Conservation (phyloP, 2,797 vertebrate species). For the Cichlasoma orientale region DNA sequence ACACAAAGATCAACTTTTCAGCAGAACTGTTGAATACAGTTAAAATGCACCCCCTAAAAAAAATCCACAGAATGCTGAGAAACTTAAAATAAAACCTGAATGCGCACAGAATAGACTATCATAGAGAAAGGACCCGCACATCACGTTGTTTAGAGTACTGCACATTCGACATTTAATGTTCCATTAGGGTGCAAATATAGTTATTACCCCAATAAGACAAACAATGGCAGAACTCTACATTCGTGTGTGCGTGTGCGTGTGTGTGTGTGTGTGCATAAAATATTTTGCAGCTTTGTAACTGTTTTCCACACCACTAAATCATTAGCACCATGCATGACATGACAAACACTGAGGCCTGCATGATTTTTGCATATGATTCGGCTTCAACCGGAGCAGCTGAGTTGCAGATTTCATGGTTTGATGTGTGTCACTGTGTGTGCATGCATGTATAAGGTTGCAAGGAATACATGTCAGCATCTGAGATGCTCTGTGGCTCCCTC, state of each 20-base stretch:
- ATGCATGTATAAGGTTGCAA: conserved; percentile 14
- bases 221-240: not conserved
- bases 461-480: conserved; percentile 43
- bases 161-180: not conserved
- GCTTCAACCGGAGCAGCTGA: conserved; percentile 12
- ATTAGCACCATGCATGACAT: conserved; percentile 29
- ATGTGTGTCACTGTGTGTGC: conserved; percentile 5
- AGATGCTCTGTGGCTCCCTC: conserved; percentile 37
- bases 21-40: conserved; percentile 3
- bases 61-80: not conserved
- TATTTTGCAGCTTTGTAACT: conserved; percentile 3
- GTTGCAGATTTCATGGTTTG: conserved; percentile 32
- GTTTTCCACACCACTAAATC: conserved; percentile 18
- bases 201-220: not conserved
- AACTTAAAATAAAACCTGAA: not conserved
- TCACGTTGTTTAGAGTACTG: not conserved
- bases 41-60: not conserved
- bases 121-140: not conserved
- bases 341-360: conserved; percentile 8
- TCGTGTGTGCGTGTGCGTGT: not conserved
- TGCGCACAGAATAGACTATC: not conserved
- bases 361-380: conserved; percentile 20
- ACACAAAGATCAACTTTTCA: conserved; percentile 31
- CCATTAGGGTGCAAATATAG: not conserved
- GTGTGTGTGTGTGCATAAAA: not conserved